Conservation (phyloP, 2,113 vertebrate genomes). For the Asarcornis scutulata region DNA sequence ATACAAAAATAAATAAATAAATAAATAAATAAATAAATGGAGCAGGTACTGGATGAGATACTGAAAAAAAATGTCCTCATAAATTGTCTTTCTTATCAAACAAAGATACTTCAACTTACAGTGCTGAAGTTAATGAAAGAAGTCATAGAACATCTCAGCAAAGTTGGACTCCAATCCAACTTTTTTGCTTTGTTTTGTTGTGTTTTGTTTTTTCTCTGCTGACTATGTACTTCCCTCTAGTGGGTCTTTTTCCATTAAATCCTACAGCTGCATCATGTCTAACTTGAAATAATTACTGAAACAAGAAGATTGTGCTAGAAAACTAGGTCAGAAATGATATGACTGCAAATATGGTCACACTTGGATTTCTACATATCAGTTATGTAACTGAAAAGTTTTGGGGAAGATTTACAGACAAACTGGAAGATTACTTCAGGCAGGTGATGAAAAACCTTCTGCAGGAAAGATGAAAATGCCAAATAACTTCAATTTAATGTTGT, state of each 20-base stretch:
- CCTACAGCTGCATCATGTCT: constrained; percentile 10
- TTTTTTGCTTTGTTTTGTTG: too few relatives aligned
- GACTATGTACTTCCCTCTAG: not conserved
- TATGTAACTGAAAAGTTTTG: not conserved
- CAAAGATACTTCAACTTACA: not conserved
- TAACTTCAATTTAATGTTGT: not conserved
- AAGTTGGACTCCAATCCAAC: not conserved
- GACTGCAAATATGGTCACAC: constrained; percentile 25
- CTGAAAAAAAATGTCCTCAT: not conserved
- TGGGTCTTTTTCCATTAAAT: not conserved
- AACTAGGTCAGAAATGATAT: not conserved
- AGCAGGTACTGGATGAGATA: not conserved
- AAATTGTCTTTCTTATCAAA: not conserved
- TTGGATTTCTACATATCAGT: not conserved
- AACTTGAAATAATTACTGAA: constrained; percentile 31
- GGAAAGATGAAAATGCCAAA: not conserved
- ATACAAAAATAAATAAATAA: not conserved
- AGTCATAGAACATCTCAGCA: not conserved
- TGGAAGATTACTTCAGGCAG: not conserved
- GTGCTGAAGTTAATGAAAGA: not conserved
- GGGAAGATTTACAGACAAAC: not conserved
- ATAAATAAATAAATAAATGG: not conserved
- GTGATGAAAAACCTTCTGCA: not conserved
- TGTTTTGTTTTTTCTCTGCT: not conserved
- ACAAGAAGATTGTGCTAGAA: constrained; percentile 25